Percentiles rank a stretch among this genome's conserved stretches.
Conservation (phyloP, 2,797 vertebrate genomes). For the Acanthurus tractus region DNA sequence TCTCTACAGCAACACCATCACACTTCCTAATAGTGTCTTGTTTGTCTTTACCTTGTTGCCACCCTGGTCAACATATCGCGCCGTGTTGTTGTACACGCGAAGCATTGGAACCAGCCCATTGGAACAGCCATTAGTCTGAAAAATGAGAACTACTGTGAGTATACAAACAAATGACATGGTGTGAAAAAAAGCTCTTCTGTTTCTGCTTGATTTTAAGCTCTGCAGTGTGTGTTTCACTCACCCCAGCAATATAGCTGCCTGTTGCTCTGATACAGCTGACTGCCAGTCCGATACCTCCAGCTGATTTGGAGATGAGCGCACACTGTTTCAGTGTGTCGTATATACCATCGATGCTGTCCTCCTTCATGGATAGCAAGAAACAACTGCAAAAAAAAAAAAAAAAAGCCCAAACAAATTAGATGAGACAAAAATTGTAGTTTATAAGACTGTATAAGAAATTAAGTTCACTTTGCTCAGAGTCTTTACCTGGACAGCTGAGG, state of each 20-base stretch:
- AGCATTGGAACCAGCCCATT: slow-evolving; percentile 98
- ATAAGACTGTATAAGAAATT: neutral
- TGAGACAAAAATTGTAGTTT: neutral
- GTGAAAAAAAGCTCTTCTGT: neutral
- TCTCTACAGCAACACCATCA: neutral
- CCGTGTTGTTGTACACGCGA: slow-evolving; percentile 97
- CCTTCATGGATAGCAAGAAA: slow-evolving; percentile 95
- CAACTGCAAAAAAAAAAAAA: slow-evolving; percentile 88
- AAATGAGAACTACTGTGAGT: slow-evolving; percentile 16
- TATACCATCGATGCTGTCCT: slow-evolving; percentile 96
- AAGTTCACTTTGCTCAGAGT: neutral
- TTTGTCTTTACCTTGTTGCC: slow-evolving; percentile 89
- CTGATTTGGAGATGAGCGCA: slow-evolving; percentile 97
- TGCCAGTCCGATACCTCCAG: slow-evolving; percentile 95
- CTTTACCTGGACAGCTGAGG: slow-evolving; percentile 92
- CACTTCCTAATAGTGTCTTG: neutral
- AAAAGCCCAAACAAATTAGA: slow-evolving; percentile 8
- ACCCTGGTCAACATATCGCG: slow-evolving; percentile 97
- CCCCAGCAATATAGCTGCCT: slow-evolving; percentile 97
- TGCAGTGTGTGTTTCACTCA: slow-evolving; percentile 40
- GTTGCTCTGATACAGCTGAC: slow-evolving; percentile 96
- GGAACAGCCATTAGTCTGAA: slow-evolving; percentile 92
- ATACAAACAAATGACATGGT: neutral
- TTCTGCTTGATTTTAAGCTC: neutral
- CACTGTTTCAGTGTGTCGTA: slow-evolving; percentile 97